Evolutionary conservation across 2,797 vertebrate genomes (phyloP), one percentile per base, ranked within the genome.

Genomic region (Ptychadena robeensis): DNA sequence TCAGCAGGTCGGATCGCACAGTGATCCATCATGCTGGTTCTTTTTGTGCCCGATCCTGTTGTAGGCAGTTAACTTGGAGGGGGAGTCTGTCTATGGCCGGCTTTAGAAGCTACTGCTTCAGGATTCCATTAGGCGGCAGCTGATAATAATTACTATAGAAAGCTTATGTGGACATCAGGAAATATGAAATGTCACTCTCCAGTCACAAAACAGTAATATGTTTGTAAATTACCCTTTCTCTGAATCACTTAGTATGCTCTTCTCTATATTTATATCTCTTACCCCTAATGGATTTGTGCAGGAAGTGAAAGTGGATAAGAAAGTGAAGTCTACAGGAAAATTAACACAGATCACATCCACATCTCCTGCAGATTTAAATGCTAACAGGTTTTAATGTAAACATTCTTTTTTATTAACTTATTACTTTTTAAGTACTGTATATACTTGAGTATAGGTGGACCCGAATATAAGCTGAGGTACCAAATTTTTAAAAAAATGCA

Each of bases 131-230:
- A 75, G 53, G 35, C 37, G 32, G 28, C 77, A 70, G 38, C 70
- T 63, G 80, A 80, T 80, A 84, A 69, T 75, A 32, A 64, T 57
- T 27, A 32, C 64, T 66, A 38, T 53, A 73, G n/a, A 79, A 73
- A 75, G 71, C 65, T 80, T 63, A 44, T 32, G 75, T 35, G 48
- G 71, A 84, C 76, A 83, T 67, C 53, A 28, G 32, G n/a, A 44
- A 69, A 61, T 69, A 80, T 80, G 71, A 73, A 80, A 80, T 84
- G 82, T 84, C 76, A 84, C 71, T 75, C 63, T 75, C 10, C 11
- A 75, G 48, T 73, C 65, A 69, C 77, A 44, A 72, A 79, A 73
- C 37, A 48, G 40, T 79, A 84, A 84, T 79, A 44, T 48, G 63
- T 59, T 74, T 35, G 38, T 73, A 80, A 80, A 84, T 79, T 44